Base-by-base conservation (phyloP, 2,113 vertebrate species). In the Macaca nemestrina region DNA sequence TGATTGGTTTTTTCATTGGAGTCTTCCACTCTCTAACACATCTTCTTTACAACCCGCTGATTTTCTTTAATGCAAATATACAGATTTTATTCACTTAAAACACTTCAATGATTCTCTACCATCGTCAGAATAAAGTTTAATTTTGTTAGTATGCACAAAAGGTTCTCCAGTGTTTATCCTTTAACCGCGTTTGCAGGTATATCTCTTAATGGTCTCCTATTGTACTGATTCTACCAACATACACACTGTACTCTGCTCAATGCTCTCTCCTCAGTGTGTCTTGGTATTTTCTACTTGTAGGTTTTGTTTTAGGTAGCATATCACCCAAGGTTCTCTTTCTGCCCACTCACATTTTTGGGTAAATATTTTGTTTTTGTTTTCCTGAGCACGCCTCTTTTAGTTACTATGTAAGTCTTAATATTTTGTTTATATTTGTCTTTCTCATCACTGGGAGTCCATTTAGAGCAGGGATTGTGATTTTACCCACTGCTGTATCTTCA, bases 21-120 rank as follows among this genome's bases (percentile, higher is more conserved):
- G 32, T 82, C 50, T 22, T 81, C 48, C 35, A 52, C 10, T 72
- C 6, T 75, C n/a, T 8, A 88, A 57, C 27, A 43, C 27, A 78
- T n/a, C 12, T 45, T 76, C 43, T 14, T 3, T 43, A 22, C 22
- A 96, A 83, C 27, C 4, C 40, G 48, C 35, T 64, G 67, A 87
- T 67, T 86, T 78, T 79, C 76, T 95, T 87, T 64, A 55, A 81
- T 73, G 27, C 80, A 91, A 79, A 86, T 52, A n/a, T 55, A 79
- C 25, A 50, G 45, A 72, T 48, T 25, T 9, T n/a, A 25, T 90
- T 95, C 64, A 68, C 32, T 79, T 64, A 88, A 57, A 79, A 55
- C 32, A 45, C 35, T 45, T 76, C 13, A 45, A 1, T 67, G 52
- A 82, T 59, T 87, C 32, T 95, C 43, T 76, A 12, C 17, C 20